Evolutionary conservation across 2,888 invertebrate genomes (phyloP), one percentile per base, ranked within the genome.

Genomic region (Augiades crinisus): DNA sequence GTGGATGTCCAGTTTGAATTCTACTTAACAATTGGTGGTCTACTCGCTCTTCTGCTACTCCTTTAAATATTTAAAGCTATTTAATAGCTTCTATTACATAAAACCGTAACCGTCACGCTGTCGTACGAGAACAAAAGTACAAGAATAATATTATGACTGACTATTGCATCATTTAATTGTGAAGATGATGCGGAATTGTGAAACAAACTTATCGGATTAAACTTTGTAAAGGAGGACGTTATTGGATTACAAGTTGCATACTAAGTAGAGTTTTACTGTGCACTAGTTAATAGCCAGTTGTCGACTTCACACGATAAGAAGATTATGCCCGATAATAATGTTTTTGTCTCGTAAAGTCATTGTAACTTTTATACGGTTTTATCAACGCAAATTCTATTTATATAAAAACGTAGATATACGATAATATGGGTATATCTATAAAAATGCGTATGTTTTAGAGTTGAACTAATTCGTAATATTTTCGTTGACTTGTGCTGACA

Each of bases 201-300:
- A 36, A 17, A 36, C 10, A 17, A 19, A 10, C 19, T 16, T 19
- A 36, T 19, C n/a, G 19, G 36, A 36, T 30, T 30, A 30, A 12
- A 30, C 12, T 30, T 30, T 5, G 12, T 30, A 30, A 30, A 30
- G 30, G 30, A 36, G 19, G 36, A 36, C 10, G 10, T 6, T 5
- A 19, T 19, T 19, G 36, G 36, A 36, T 36, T 17, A 36, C n/a
- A 36, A 10, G 36, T 19, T 36, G 38, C 22, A 19, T 10, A 13
- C 21, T 38, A 38, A 38, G 30, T 30, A 12, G 12, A 38, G 22
- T 12, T 38, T 38, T 38, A 12, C 10, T 13, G n/a, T 38, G 21
- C 22, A 22, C 12, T 22, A 38, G 3, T 22, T 38, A 38, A 21
- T 17, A 5, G 38, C 2, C 21, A 22, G 13, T 22, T 8, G 38